Evolutionary conservation across 2,113 vertebrate genomes (phyloP).

Genomic region (Tursiops truncatus): DNA sequence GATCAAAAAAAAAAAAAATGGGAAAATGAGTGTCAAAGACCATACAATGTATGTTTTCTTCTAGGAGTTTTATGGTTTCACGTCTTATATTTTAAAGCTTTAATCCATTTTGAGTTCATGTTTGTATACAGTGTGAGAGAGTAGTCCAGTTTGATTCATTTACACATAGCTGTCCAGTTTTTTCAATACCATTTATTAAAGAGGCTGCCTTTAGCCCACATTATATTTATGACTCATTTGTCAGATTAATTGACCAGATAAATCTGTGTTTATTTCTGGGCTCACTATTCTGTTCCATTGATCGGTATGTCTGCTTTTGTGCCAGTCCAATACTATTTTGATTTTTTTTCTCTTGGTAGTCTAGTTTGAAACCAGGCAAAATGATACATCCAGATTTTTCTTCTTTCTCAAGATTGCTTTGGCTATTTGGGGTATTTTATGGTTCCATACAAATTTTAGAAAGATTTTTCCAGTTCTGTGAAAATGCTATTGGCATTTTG

Average conservation of each 20-base stretch:
- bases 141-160: background rate
- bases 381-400: background rate
- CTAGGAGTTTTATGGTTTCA: background rate
- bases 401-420: background rate
- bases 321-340: background rate
- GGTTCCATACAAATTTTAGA: background rate
- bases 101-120: background rate
- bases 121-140: background rate
- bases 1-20: background rate
- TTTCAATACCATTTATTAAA: background rate
- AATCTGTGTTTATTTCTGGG: background rate
- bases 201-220: background rate
- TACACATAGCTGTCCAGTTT: background rate
- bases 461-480: background rate
- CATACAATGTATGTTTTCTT: too few species aligned
- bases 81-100: background rate
- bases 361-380: background rate
- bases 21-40: background rate
- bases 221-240: background rate
- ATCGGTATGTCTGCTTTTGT: background rate
- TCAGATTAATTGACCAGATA: background rate
- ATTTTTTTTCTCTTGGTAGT: background rate
- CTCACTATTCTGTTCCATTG: background rate
- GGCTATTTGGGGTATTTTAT: accelerated
- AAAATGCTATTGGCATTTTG: background rate